A percentile compares a stretch with the other conserved stretches of the same genome.
These are phyloP conservation scores for Dasypolia templi DNA, from an alignment of 2,888 invertebrate species.

Conservation along the genomic window DNA sequence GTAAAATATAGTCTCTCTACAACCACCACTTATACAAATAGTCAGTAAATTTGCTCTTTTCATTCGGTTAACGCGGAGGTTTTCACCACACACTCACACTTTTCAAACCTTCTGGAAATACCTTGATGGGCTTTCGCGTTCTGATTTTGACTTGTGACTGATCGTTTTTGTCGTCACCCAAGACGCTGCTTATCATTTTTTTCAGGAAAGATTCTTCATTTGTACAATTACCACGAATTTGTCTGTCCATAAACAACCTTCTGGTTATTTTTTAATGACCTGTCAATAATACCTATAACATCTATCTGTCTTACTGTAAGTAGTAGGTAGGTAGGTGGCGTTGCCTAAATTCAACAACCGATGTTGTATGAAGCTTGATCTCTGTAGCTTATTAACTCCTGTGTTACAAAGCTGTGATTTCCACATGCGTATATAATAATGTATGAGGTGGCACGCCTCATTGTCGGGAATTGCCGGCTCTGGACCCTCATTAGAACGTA, in stretches of 20 bases:
- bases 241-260: neutral
- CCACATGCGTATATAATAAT: slow-evolving; percentile 63
- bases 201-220: neutral
- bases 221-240: neutral
- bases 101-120: too few species aligned
- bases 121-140: neutral
- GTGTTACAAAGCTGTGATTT: slow-evolving; percentile 67
- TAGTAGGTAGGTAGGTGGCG: too few species aligned
- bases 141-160: neutral
- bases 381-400: slow-evolving; percentile 34
- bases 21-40: neutral
- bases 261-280: neutral
- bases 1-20: neutral
- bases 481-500: slow-evolving; percentile 78
- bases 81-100: too few species aligned
- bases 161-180: neutral
- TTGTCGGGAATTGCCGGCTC: slow-evolving; percentile 74
- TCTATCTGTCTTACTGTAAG: neutral
- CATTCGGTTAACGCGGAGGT: neutral
- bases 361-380: neutral
- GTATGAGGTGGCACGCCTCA: slow-evolving; percentile 71
- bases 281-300: too few species aligned
- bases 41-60: neutral
- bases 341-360: too few species aligned
- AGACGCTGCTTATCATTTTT: too few species aligned